phyloP scores from a whole-genome alignment of 2,797 vertebrate species.

The Microhierax caerulescens region DNA sequence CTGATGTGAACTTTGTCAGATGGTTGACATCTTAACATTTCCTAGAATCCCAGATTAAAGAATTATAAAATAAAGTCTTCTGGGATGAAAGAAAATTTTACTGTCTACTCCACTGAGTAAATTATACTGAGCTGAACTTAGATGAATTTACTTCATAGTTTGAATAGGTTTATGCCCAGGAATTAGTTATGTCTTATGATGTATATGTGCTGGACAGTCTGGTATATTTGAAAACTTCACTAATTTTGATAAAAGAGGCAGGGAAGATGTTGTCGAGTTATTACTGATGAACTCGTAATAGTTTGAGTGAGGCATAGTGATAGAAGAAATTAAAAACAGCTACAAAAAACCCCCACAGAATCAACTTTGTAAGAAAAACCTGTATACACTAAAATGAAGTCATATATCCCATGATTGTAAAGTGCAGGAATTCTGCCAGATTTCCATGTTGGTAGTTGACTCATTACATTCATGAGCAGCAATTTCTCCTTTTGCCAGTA shows the following conservation, averaged over 20 bases:
- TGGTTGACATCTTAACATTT: conserved; percentile 45
- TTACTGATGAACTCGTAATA: not conserved
- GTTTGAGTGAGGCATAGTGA: not conserved
- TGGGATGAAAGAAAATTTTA: not conserved
- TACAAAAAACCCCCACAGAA: not conserved
- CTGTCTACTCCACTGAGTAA: not conserved
- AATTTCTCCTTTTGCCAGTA: not conserved
- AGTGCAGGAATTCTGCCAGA: not conserved
- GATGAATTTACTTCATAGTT: not conserved
- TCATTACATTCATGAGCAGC: not conserved
- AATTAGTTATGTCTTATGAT: not conserved
- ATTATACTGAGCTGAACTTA: not conserved
- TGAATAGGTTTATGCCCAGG: not conserved
- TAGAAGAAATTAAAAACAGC: not conserved
- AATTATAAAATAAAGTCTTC: not conserved
- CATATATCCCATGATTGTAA: not conserved
- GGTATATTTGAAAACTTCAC: not conserved
- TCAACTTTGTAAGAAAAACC: not conserved
- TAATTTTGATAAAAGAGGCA: not conserved
- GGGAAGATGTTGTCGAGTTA: not conserved
- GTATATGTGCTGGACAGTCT: not conserved
- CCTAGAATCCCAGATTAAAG: not conserved
- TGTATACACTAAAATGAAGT: not conserved
- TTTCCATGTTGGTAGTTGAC: not conserved
- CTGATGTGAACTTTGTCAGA: conserved; percentile 35